Base-by-base conservation (phyloP, 1,140 invertebrate genomes). In the Apis florea region DNA sequence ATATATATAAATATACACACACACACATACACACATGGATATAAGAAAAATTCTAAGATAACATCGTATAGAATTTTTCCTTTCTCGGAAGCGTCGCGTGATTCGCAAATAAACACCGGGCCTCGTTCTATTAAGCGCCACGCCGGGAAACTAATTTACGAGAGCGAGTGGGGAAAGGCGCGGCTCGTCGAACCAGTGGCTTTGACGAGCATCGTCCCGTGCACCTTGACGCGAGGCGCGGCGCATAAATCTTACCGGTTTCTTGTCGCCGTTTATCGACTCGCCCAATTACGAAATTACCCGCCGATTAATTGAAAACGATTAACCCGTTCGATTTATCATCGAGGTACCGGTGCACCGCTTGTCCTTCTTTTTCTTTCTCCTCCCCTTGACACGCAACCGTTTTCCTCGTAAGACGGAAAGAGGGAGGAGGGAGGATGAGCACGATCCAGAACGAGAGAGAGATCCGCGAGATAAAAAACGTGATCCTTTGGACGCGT, bases 241-340 rank as follows among this genome's bases (percentile, higher is more conserved):
- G 12, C 21, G 26, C 56, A 71, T 79, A 79, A 79, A 79, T 79
- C 68, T 26, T 79, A 79, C 78, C 69, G 69, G 78, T 79, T 79
- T 79, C 78, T 53, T 24, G 31, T 61, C 58, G 26, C 11, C 49
- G 15, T n/a, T 51, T n/a, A 51, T 70, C 76, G 66, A 17, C 68
- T 17, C 67, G 56, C n/a, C 12, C 59, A 66, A 80, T 80, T 80
- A 74, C 78, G 31, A 56, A 80, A 80, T 74, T 73, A 56, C 53
- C 40, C 17, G 19, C 13, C 70, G 71, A 80, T 80, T 66, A 74
- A 80, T 80, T 31, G 70, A 66, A 56, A 49, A 54, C 70, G 70
- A 80, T 80, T 31, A 74, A 54, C 26, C 3, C 51, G n/a, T n/a
- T 26, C 70, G 61, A 56, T 64, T 66, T 56, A 64, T 80, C 61